Conservation (phyloP, 2,888 invertebrate genomes). For the Melolontha melolontha region DNA sequence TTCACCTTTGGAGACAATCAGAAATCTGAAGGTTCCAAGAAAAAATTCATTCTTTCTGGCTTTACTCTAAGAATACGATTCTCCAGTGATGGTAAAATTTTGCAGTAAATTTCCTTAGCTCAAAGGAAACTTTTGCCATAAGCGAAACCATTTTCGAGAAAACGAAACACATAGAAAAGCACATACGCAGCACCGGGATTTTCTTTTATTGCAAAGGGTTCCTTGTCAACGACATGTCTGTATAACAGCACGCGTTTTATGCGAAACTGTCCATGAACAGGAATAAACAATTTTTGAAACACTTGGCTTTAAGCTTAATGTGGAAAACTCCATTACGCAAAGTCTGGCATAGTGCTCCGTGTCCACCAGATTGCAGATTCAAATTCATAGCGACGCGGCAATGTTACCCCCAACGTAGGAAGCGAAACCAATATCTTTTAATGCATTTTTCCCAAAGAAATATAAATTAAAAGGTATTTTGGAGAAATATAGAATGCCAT, state of each 20-base stretch:
- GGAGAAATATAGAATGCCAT: no score
- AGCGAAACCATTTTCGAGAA: slow-evolving; percentile 15
- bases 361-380: slow-evolving; percentile 38
- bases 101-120: no score
- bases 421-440: no score
- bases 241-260: slow-evolving; percentile 43
- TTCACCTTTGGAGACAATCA: no score
- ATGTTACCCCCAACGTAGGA: no score
- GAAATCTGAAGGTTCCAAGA: no score
- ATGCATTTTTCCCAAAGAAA: no score
- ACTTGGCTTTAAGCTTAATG: slow-evolving; percentile 53
- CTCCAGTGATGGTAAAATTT: no score
- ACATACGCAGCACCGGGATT: background rate
- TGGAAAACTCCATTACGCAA: slow-evolving; percentile 55
- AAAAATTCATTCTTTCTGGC: no score
- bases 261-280: slow-evolving; percentile 55
- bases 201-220: slow-evolving; percentile 26
- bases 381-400: slow-evolving; percentile 3
- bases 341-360: slow-evolving; percentile 39
- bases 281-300: slow-evolving; percentile 56
- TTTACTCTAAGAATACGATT: no score
- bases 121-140: slow-evolving; percentile 2
- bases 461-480: no score
- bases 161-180: slow-evolving; percentile 9
- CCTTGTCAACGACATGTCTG: slow-evolving; percentile 44